phyloP scores from a whole-genome alignment of 2,888 invertebrate species.

The Drosophila greeni region DNA sequence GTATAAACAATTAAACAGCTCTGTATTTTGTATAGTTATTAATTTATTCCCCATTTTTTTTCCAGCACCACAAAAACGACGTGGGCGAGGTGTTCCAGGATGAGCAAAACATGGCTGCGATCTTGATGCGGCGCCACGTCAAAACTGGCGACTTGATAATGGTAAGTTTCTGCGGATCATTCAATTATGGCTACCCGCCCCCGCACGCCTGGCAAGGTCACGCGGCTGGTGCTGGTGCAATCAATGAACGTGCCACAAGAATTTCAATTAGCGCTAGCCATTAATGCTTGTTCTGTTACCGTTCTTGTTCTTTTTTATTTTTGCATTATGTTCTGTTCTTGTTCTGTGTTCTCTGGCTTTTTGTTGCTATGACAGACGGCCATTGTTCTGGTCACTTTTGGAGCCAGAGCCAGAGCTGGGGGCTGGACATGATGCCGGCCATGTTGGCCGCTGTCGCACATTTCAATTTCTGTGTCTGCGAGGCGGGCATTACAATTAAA shows the following conservation, averaged over 20 bases:
- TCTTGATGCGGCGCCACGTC: constrained; percentile 89
- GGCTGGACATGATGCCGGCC: constrained; percentile 26
- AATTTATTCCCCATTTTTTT: constrained; percentile 3
- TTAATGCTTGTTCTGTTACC: constrained; percentile 36
- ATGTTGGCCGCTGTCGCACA: constrained; percentile 38
- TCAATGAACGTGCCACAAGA: constrained; percentile 53
- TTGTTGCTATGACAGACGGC: constrained; percentile 53
- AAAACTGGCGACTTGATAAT: constrained; percentile 88
- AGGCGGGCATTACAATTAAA: constrained; percentile 66
- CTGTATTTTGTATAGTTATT: too few relatives aligned
- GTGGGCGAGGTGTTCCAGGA: constrained; percentile 94
- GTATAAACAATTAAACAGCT: not conserved
- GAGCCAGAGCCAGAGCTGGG: constrained; percentile 2
- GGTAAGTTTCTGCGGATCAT: constrained; percentile 82
- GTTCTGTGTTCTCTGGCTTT: constrained; percentile 23
- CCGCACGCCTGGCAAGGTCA: constrained; percentile 54
- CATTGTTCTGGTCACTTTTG: constrained; percentile 44
- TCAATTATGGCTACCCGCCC: constrained; percentile 2
- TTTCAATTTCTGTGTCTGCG: constrained; percentile 44
- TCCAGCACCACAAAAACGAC: constrained; percentile 78
- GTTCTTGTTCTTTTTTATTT: constrained; percentile 13
- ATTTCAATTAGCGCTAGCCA: constrained; percentile 59
- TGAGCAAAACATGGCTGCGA: constrained; percentile 90
- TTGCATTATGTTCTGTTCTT: not conserved
- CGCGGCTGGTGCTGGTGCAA: constrained; percentile 2